A percentile compares a stretch with the other conserved stretches of the same genome.
These are phyloP conservation scores for Notodonta ziczac DNA, from an alignment of 2,888 invertebrate species.

Conservation along the genomic window DNA sequence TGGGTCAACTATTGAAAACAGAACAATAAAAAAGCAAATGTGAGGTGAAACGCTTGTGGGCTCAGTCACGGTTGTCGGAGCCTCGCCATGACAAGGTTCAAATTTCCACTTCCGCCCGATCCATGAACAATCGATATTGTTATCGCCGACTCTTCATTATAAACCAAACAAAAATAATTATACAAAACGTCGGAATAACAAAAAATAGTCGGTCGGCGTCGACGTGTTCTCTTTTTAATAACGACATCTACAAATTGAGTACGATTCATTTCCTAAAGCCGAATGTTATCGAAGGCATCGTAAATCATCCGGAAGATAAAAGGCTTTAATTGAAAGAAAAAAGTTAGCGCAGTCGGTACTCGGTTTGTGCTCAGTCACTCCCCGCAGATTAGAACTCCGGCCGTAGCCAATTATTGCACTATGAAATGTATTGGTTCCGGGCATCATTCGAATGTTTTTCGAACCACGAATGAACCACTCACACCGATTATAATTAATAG, in stretches of 20 bases:
- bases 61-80: slow-evolving; percentile 74
- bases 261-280: slow-evolving; percentile 48
- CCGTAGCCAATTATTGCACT: slow-evolving; percentile 73
- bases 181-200: slow-evolving; percentile 49
- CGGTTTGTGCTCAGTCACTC: slow-evolving; percentile 72
- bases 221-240: slow-evolving; percentile 24
- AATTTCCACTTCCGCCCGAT: slow-evolving; percentile 77
- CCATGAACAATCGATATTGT: slow-evolving; percentile 79
- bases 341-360: slow-evolving; percentile 60
- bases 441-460: slow-evolving; percentile 57
- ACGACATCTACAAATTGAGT: slow-evolving; percentile 45
- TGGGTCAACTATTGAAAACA: slow-evolving; percentile 53
- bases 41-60: slow-evolving; percentile 71
- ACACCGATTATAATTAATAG: slow-evolving; percentile 22
- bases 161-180: slow-evolving; percentile 72
- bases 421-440: slow-evolving; percentile 69
- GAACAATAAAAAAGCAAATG: slow-evolving; percentile 64
- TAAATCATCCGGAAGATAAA: slow-evolving; percentile 75
- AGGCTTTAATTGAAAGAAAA: slow-evolving; percentile 75
- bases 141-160: slow-evolving; percentile 71
- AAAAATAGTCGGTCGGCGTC: slow-evolving; percentile 42
- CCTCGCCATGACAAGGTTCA: slow-evolving; percentile 70
- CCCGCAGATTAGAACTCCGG: slow-evolving; percentile 71
- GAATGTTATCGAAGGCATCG: slow-evolving; percentile 54
- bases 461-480: slow-evolving; percentile 42